A percentile compares a stretch with the other conserved stretches of the same genome.
Conservation (phyloP, 2,797 vertebrate species). For the Cossypha polioptera region DNA sequence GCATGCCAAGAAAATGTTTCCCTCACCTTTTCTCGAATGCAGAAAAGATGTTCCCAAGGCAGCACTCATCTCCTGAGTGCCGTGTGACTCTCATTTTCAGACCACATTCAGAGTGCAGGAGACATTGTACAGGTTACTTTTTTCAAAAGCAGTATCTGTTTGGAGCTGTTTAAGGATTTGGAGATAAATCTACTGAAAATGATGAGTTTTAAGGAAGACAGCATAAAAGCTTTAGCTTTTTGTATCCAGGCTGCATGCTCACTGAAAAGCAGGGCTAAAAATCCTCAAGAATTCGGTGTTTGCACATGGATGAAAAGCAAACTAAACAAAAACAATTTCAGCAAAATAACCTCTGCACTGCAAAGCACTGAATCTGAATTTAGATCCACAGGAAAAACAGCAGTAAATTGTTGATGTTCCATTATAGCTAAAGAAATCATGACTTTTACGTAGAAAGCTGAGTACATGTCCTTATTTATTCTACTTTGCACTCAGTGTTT, state of each 20-base stretch:
- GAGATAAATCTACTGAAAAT: neutral
- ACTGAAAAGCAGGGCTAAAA: neutral
- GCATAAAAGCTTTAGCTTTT: neutral
- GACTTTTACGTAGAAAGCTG: neutral
- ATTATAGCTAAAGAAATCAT: neutral
- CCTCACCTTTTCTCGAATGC: neutral
- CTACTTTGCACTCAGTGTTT: neutral
- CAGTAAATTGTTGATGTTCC: neutral
- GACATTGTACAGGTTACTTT: neutral
- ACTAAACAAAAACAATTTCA: neutral
- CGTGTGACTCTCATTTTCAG: neutral
- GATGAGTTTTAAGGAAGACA: neutral
- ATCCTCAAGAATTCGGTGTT: neutral
- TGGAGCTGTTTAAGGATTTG: neutral
- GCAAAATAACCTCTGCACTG: neutral
- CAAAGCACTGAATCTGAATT: neutral
- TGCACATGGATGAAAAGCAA: neutral
- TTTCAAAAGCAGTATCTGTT: neutral
- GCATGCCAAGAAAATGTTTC: neutral
- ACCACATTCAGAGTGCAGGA: neutral
- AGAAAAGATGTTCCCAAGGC: neutral
- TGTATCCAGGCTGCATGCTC: neutral
- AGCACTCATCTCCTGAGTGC: neutral
- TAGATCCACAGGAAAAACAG: neutral
- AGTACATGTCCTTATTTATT: neutral